Evolutionary conservation across 2,113 vertebrate genomes (phyloP).

Genomic region (Lophotis ruficrista): DNA sequence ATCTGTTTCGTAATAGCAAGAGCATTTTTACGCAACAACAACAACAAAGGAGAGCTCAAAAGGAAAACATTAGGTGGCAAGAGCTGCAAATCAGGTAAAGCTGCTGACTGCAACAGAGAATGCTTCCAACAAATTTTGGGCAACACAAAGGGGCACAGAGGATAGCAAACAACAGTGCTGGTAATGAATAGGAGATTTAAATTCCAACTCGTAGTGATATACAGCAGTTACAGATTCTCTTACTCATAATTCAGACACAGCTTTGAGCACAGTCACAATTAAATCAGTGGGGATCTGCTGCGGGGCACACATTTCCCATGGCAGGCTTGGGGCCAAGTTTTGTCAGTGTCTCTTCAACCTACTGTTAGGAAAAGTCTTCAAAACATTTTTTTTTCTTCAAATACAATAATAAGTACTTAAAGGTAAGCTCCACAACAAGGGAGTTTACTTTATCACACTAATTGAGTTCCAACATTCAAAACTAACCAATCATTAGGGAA

Average conservation of each 20-base stretch:
- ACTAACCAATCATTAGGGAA: neutral
- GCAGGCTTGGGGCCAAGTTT: neutral
- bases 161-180: neutral
- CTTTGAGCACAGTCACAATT: neutral
- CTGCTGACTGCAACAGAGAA: conserved; percentile 43
- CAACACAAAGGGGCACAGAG: neutral
- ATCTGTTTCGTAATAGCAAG: conserved; percentile 29
- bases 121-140: neutral
- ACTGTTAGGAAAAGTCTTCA: neutral
- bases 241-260: neutral
- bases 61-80: conserved; percentile 30
- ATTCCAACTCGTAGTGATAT: neutral
- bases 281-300: neutral
- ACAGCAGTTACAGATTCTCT: neutral
- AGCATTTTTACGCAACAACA: conserved; percentile 29
- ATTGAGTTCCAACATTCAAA: neutral
- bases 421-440: neutral
- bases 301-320: neutral
- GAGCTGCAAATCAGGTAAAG: conserved; percentile 56
- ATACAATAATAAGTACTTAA: neutral
- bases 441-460: neutral
- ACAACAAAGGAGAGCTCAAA: conserved; percentile 41
- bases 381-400: neutral
- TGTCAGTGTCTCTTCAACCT: neutral
- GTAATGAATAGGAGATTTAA: neutral